Evolutionary conservation across 2,113 vertebrate species (phyloP), one percentile per base, ranked within the genome.

Genomic region (Pygathrix nemaeus): DNA sequence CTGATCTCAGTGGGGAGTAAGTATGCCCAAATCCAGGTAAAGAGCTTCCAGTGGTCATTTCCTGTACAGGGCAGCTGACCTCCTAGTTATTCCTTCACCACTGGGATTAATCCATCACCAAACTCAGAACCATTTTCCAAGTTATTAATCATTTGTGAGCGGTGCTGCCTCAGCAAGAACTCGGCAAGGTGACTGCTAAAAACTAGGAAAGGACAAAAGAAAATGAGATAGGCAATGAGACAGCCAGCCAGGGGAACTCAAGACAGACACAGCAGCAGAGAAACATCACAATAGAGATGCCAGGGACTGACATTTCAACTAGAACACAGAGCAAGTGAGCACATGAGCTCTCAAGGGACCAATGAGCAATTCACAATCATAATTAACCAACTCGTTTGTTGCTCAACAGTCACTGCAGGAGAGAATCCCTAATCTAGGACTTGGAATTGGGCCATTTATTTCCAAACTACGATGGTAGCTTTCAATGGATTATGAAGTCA

Each of bases 81-180:
- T 81, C 84, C 97, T 72, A 97, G 96, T 93, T 96, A 78, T 82
- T 98, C 94, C 95, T 97, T 97, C 97, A 90, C 83, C 80, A 92
- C 94, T 93, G 97, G 94, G 97, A 98, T 98, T 98, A 98, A 98
- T 98, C 98, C 96, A 96, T 98, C 92, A 98, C 98, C 93, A 98
- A 97, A 97, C 97, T 97, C 97, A 95, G 45, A 98, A 95, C 64
- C 97, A 95, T 88, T 96, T 98, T 98, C 98, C 98, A 99, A 96
- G 97, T 98, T 98, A 98, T 99, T 99, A 98, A 98, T 98, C 98
- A 98, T 94, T 12, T 7, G 88, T 93, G 97, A 98, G 94, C 6
- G 40, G 25, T 98, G 98, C 98, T 94, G 94, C 95, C 95, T 98
- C 98, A 99, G 98, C 98, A 98, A 98, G 97, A 98, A 98, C 85